Conservation (phyloP, 2,888 invertebrate genomes). For the Platynereis dumerilii region DNA sequence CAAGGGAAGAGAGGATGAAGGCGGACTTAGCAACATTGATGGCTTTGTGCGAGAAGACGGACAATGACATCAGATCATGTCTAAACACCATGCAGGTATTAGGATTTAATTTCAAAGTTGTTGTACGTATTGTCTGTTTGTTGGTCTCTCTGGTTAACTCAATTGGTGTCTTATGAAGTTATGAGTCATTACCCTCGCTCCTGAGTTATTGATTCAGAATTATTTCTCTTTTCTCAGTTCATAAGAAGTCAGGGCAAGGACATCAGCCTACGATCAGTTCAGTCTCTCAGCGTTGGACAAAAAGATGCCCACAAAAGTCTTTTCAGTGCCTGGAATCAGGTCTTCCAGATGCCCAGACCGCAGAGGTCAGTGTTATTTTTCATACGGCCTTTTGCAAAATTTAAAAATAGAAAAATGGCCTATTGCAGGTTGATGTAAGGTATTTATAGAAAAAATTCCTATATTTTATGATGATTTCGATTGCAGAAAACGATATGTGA, state of each 20-base stretch:
- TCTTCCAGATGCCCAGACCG: constrained; percentile 72
- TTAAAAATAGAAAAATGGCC: no score
- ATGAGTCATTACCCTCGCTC: neutral
- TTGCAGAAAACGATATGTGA: constrained; percentile 36
- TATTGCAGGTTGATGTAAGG: no score
- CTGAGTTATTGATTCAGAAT: neutral
- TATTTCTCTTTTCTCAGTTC: constrained; percentile 49
- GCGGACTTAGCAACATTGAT: constrained; percentile 76
- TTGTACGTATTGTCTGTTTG: no score
- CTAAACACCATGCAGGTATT: constrained; percentile 80
- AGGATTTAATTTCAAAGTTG: neutral
- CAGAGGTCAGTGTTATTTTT: constrained; percentile 46
- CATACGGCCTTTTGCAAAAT: no score
- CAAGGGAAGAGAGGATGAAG: constrained; percentile 71
- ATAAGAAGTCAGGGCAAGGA: constrained; percentile 53
- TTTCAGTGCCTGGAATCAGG: constrained; percentile 82
- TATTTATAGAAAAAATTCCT: no score
- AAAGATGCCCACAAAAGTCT: constrained; percentile 86
- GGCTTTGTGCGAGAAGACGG: constrained; percentile 81
- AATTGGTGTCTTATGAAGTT: neutral
- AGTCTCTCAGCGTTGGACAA: constrained; percentile 77
- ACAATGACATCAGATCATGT: constrained; percentile 90
- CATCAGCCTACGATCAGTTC: constrained; percentile 63
- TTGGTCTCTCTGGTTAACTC: no score
- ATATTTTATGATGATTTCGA: no score